Conservation (phyloP, 2,888 invertebrate species). For the Apeira syringaria region DNA sequence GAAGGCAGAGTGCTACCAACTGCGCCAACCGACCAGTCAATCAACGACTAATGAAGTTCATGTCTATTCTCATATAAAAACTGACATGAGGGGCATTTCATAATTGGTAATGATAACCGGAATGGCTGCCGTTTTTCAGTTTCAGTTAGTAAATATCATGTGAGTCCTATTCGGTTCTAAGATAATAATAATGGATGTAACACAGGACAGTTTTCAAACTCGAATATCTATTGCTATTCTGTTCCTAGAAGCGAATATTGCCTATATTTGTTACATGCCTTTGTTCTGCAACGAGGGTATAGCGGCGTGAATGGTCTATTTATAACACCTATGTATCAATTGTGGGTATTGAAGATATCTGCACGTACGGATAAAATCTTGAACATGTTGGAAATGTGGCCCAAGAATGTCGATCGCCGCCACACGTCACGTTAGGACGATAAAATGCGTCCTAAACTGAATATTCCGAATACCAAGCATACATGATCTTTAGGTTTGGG, state of each 20-base stretch:
- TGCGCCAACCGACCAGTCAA: too few relatives aligned
- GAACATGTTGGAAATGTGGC: conserved; percentile 15
- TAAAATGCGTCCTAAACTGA: conserved; percentile 20
- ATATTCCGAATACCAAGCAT: conserved; percentile 14
- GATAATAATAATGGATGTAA: too few relatives aligned
- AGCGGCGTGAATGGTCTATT: conserved; percentile 8
- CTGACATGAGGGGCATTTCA: too few relatives aligned
- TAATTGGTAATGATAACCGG: too few relatives aligned
- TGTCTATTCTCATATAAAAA: too few relatives aligned
- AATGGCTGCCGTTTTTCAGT: too few relatives aligned
- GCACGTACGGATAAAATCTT: conserved; percentile 19
- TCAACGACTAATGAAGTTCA: too few relatives aligned
- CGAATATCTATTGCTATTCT: neutral
- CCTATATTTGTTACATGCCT: conserved; percentile 7
- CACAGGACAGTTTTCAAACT: too few relatives aligned
- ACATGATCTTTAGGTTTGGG: conserved; percentile 18
- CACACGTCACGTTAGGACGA: conserved; percentile 17
- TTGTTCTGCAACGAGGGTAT: conserved; percentile 11
- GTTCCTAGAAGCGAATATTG: conserved; percentile 1
- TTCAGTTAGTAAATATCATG: too few relatives aligned
- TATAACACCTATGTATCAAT: conserved; percentile 19
- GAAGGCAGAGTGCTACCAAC: too few relatives aligned
- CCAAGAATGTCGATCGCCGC: conserved; percentile 13
- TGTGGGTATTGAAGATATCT: conserved; percentile 16
- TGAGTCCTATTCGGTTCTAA: too few relatives aligned